A percentile compares a stretch with the other conserved stretches of the same genome.
Evolutionary conservation across 2,797 vertebrate species (phyloP).

Genomic region (Potorous gilbertii): DNA sequence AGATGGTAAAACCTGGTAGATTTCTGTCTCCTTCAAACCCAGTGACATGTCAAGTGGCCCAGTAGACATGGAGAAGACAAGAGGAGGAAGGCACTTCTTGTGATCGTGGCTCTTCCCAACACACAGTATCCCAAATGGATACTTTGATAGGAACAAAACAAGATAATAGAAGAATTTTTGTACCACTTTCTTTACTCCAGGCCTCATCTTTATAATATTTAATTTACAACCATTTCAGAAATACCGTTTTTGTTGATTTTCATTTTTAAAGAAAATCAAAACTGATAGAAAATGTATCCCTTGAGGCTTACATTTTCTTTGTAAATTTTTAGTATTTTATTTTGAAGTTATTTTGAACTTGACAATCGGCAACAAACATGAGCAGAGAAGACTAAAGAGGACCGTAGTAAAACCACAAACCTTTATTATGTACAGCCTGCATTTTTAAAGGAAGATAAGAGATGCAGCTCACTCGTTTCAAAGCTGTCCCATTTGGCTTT

Average conservation of each 20-base stretch:
- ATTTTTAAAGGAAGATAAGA: constrained; percentile 29
- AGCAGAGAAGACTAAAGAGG: neutral
- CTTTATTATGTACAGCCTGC: neutral
- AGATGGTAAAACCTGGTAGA: neutral
- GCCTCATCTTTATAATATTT: neutral
- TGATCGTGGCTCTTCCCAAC: neutral
- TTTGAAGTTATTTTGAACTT: neutral
- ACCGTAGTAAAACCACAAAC: neutral
- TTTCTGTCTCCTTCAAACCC: neutral
- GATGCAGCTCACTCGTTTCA: neutral
- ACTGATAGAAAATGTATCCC: neutral
- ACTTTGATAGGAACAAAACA: neutral
- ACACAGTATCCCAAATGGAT: neutral
- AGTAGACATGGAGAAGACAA: neutral
- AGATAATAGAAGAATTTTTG: neutral
- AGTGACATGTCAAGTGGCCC: neutral
- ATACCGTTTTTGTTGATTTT: neutral
- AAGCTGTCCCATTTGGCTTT: neutral
- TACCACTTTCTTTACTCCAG: neutral
- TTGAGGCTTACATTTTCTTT: neutral
- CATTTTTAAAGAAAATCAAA: neutral
- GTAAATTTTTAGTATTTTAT: neutral
- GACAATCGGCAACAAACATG: neutral
- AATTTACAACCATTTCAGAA: neutral
- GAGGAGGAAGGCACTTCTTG: neutral